Conservation (phyloP, 2,113 vertebrate genomes). For the Microcebus murinus region DNA sequence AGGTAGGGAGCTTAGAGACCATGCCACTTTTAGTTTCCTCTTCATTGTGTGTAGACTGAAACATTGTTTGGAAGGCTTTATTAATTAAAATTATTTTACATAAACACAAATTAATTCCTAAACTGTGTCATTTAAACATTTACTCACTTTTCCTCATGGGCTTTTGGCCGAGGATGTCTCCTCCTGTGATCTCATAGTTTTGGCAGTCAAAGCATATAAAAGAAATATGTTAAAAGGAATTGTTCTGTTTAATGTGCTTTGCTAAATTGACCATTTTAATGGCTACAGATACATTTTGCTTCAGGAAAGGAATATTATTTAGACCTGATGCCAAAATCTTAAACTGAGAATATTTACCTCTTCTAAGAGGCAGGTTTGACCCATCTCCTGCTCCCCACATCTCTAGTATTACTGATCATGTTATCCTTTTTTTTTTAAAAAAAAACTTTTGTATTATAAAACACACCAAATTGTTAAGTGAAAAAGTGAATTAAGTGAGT, state of each 20-base stretch:
- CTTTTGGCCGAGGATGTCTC: constrained; percentile 72
- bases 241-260: neutral
- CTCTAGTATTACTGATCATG: neutral
- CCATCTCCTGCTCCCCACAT: neutral
- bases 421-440: neutral
- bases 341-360: neutral
- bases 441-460: neutral
- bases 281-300: neutral
- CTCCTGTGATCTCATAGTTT: constrained; percentile 75
- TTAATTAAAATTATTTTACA: constrained; percentile 30
- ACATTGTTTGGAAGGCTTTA: constrained; percentile 4
- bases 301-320: neutral
- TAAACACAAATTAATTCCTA: constrained; percentile 69
- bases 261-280: constrained; percentile 3
- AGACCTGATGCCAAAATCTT: neutral
- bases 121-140: constrained; percentile 75
- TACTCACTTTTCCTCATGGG: constrained; percentile 70
- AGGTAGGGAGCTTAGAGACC: neutral
- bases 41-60: neutral
- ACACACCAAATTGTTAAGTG: neutral
- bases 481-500: neutral
- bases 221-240: constrained; percentile 50
- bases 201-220: constrained; percentile 77
- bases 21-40: neutral
- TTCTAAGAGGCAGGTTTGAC: neutral